Conservation (phyloP, 2,888 invertebrate species). For the Eretmocerus hayati region DNA sequence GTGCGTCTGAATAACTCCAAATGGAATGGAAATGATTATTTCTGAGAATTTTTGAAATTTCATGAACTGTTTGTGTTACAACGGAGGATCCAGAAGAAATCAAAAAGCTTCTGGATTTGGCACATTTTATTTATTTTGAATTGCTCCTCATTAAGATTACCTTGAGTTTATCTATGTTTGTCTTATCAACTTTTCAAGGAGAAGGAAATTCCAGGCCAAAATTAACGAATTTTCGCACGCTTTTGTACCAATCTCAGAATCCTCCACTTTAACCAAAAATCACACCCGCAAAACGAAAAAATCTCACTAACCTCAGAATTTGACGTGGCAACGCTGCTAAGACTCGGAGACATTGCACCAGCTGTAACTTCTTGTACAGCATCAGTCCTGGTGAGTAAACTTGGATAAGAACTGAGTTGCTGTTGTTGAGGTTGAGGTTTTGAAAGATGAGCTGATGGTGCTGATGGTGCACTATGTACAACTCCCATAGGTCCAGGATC, state of each 20-base stretch:
- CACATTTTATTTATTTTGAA: too few relatives aligned
- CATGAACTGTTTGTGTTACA: too few relatives aligned
- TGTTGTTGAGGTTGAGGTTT: slow-evolving; percentile 43
- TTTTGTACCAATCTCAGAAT: neutral
- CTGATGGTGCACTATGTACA: slow-evolving; percentile 48
- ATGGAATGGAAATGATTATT: too few relatives aligned
- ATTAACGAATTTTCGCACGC: neutral
- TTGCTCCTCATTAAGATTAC: too few relatives aligned
- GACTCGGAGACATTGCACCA: slow-evolving; percentile 59
- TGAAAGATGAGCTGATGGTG: slow-evolving; percentile 36
- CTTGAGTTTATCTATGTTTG: too few relatives aligned
- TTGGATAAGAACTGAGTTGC: slow-evolving; percentile 38
- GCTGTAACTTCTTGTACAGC: slow-evolving; percentile 34
- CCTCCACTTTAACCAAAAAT: neutral
- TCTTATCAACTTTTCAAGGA: too few relatives aligned
- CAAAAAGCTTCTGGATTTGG: too few relatives aligned
- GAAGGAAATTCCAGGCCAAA: too few relatives aligned
- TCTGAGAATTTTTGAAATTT: too few relatives aligned
- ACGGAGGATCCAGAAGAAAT: too few relatives aligned
- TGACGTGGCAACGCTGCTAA: slow-evolving; percentile 72
- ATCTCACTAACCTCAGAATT: slow-evolving; percentile 63
- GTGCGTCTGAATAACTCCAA: too few relatives aligned
- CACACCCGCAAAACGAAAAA: neutral
- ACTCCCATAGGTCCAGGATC: slow-evolving; percentile 35
- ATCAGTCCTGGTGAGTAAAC: slow-evolving; percentile 23